Conservation (phyloP, 2,113 vertebrate species). For the Pardalotus punctatus region DNA sequence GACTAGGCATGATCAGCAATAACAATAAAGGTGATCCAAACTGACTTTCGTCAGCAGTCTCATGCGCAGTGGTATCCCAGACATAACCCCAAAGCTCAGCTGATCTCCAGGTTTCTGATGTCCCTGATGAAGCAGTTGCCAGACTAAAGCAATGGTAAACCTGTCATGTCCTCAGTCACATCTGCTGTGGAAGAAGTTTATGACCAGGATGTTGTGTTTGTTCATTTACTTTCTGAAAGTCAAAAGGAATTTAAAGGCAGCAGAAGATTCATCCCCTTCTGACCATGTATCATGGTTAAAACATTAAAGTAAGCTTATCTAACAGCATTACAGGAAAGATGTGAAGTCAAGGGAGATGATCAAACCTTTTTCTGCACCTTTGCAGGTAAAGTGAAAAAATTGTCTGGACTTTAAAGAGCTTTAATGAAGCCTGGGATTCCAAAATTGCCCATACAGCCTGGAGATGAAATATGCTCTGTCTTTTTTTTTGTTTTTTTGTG, state of each 20-base stretch:
- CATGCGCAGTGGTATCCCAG: background rate
- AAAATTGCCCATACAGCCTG: background rate
- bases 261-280: background rate
- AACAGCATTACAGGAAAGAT: background rate
- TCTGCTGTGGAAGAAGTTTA: background rate
- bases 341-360: background rate
- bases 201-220: background rate
- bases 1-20: background rate
- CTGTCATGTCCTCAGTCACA: accelerated
- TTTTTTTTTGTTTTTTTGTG: background rate
- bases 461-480: background rate
- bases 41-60: background rate
- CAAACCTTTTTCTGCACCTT: background rate
- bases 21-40: background rate
- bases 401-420: background rate
- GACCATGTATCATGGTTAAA: background rate
- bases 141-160: background rate
- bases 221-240: background rate
- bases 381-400: background rate
- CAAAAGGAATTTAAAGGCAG: background rate
- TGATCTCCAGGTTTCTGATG: background rate
- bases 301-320: background rate
- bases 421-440: background rate
- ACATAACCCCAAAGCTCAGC: background rate
- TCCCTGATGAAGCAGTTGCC: background rate